Base-by-base conservation (phyloP, 2,797 vertebrate genomes). In the Apogon talboti region DNA sequence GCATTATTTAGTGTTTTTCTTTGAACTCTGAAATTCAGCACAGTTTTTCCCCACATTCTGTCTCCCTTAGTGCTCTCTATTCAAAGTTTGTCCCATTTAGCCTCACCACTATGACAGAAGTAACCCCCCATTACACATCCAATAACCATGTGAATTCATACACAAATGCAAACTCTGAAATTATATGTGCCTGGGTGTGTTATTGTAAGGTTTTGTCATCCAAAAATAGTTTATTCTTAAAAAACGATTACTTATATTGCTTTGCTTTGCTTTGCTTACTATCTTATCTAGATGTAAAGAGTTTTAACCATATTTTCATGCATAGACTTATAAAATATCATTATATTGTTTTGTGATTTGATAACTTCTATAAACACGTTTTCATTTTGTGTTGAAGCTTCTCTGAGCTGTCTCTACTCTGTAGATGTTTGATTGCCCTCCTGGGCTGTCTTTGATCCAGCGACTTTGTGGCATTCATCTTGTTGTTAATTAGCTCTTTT, bases 1-100 rank as follows among this genome's bases (percentile, higher is more conserved):
- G 88, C 87, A 91, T 94, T 93, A 93, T 94, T 93, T 92, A 91
- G 90, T 91, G 85, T 86, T 91, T 93, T 92, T 91, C 92, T 94
- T 93, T 93, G 89, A 94, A 93, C 92, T 91, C 85, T 83, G 79
- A 91, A 87, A 90, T 87, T 92, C 83, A 83, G 88, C 82, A 79
- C 83, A 89, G 84, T 81, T 77, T 74, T 55, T 59, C 59, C 56
- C 72, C 55, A 76, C 68, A 81, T 88, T 87, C 86, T 72, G 66
- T 83, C 84, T 87, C 87, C 73, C 87, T 83, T 80, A 83, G 80
- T 87, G 85, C 79, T 86, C 78, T 84, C 86, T 82, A 73, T 88
- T 89, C 84, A 49, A 89, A 90, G 84, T 89, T 88, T 91, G 91
- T 90, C 90, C 90, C 89, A 92, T 91, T 92, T 92, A 88, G 83